These are phyloP conservation scores for Troides aeacus DNA, from an alignment of 2,888 invertebrate species.

Conservation along the genomic window DNA sequence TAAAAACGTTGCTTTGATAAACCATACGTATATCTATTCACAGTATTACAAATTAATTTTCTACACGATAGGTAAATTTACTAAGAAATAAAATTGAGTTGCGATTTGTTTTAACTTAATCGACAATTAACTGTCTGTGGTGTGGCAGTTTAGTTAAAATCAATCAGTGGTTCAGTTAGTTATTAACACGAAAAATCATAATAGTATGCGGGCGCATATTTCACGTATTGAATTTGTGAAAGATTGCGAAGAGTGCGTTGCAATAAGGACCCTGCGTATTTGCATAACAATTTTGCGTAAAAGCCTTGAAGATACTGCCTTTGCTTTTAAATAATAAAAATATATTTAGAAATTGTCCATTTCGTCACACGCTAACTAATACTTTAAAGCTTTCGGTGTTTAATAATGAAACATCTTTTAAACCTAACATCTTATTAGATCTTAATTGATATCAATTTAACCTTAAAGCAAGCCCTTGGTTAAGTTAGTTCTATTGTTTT, in stretches of 20 bases:
- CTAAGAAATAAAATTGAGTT: too few relatives aligned
- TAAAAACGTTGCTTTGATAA: background rate
- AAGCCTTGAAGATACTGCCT: slow-evolving; percentile 50
- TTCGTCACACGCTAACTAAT: background rate
- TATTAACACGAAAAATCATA: background rate
- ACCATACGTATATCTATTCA: too few relatives aligned
- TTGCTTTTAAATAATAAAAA: slow-evolving; percentile 33
- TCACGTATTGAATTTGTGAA: slow-evolving; percentile 1
- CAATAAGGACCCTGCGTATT: slow-evolving; percentile 41
- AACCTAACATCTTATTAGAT: too few relatives aligned
- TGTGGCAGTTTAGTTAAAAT: too few relatives aligned
- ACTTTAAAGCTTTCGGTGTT: background rate
- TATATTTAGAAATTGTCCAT: slow-evolving; percentile 29
- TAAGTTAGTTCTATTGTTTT: too few relatives aligned
- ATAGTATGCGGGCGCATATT: background rate
- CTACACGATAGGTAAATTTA: too few relatives aligned
- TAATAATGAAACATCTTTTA: too few relatives aligned
- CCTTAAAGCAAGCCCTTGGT: too few relatives aligned
- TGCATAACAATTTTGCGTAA: slow-evolving; percentile 65
- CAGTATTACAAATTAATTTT: too few relatives aligned
- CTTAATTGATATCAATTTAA: too few relatives aligned
- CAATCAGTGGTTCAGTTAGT: background rate
- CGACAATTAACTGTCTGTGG: background rate
- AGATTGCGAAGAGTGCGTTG: slow-evolving; percentile 46
- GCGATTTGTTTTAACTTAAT: background rate